These are phyloP conservation scores for Strongylocentrotus purpuratus DNA, from an alignment of 35 echinoderm and acorn worm genomes.

Conservation along the genomic window DNA sequence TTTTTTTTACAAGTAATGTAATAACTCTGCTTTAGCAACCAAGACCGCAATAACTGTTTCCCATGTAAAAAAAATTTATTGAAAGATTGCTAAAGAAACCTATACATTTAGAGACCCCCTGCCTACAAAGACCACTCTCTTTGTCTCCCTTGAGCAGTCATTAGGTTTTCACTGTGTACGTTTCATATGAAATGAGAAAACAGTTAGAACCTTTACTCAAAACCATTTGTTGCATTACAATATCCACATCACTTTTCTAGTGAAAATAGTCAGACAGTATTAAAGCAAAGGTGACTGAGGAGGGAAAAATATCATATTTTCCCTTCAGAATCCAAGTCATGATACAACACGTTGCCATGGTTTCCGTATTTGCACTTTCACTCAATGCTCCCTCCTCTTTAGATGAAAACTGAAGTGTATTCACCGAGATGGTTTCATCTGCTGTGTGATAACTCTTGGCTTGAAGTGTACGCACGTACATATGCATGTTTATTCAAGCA, in stretches of 20 bases:
- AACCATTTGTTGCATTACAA: not conserved
- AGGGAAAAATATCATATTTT: not conserved
- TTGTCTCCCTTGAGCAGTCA: too few species aligned
- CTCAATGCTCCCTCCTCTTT: not conserved
- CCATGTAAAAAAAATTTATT: too few species aligned
- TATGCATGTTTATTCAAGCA: not conserved
- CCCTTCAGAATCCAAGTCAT: not conserved
- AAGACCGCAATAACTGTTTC: too few species aligned
- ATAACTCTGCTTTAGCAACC: too few species aligned
- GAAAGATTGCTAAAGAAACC: too few species aligned
- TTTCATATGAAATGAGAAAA: too few species aligned
- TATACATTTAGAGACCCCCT: too few species aligned
- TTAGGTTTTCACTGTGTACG: too few species aligned
- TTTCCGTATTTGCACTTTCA: not conserved
- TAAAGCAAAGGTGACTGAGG: not conserved
- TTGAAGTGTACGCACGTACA: not conserved
- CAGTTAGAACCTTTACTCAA: too few species aligned
- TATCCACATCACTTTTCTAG: not conserved
- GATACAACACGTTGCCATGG: not conserved
- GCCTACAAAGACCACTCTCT: too few species aligned
- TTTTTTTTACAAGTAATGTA: too few species aligned
- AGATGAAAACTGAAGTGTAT: not conserved
- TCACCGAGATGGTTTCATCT: not conserved
- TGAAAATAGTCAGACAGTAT: not conserved
- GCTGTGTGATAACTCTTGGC: too few species aligned